Conservation (phyloP, 2,113 vertebrate species). For the Dromaius novaehollandiae region DNA sequence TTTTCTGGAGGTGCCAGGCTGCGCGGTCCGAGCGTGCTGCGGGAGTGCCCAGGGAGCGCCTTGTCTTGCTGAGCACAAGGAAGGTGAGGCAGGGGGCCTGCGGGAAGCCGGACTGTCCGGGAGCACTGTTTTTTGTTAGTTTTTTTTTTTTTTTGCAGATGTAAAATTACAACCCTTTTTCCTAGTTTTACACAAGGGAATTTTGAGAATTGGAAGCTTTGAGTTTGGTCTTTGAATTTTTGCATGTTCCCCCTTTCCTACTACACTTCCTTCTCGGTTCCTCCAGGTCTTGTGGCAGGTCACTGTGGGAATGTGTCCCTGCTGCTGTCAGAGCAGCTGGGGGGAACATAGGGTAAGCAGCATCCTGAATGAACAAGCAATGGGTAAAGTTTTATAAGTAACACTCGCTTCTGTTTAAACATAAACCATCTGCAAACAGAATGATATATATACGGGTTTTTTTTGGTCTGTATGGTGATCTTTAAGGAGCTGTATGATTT, state of each 20-base stretch:
- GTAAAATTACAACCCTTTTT: not conserved
- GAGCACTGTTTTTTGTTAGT: not conserved
- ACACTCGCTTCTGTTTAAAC: not conserved
- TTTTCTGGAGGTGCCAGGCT: not conserved
- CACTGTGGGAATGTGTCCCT: not conserved
- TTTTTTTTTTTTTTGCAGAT: not conserved
- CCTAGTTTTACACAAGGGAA: fast-evolving
- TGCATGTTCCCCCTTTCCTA: fast-evolving
- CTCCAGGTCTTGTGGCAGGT: not conserved
- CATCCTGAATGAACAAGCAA: not conserved
- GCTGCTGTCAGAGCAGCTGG: not conserved
- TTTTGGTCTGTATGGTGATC: not conserved
- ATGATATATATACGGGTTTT: not conserved
- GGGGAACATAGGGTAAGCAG: not conserved
- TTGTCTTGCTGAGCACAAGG: no score
- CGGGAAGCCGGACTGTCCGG: not conserved
- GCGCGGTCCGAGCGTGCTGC: not conserved
- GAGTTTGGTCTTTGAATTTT: not conserved
- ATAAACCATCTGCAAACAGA: constrained; percentile 22
- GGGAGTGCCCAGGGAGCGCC: not conserved
- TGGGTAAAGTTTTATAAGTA: not conserved
- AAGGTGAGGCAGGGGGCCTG: no score
- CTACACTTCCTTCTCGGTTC: fast-evolving
- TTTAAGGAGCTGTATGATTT: constrained; percentile 6
- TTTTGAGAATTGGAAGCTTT: fast-evolving